Evolutionary conservation across 1,140 invertebrate species (phyloP).

Genomic region (Megathymus violae): DNA sequence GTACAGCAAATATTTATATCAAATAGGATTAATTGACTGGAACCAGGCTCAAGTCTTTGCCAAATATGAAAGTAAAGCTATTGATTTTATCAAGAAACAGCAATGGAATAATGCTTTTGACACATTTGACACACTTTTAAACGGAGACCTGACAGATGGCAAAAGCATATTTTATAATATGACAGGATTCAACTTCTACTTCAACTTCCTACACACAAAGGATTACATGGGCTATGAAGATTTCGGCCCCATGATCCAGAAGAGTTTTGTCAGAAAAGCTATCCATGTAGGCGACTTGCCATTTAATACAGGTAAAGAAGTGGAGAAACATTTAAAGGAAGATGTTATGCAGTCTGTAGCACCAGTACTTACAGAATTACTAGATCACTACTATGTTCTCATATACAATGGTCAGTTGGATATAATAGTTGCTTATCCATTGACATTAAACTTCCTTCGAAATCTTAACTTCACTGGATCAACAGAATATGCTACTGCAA

Average conservation of each 20-base stretch:
- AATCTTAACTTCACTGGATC: slow-evolving; percentile 88
- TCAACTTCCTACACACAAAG: slow-evolving; percentile 89
- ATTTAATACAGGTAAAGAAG: slow-evolving; percentile 74
- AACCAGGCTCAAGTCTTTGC: slow-evolving; percentile 86
- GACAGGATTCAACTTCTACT: slow-evolving; percentile 91
- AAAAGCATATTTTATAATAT: slow-evolving; percentile 90
- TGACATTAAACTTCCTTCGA: slow-evolving; percentile 89
- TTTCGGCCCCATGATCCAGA: slow-evolving; percentile 85
- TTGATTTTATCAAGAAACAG: slow-evolving; percentile 85
- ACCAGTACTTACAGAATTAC: slow-evolving; percentile 89
- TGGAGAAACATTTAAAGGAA: slow-evolving; percentile 87
- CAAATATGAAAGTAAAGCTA: slow-evolving; percentile 84
- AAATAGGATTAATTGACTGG: slow-evolving; percentile 90
- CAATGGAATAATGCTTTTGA: slow-evolving; percentile 87
- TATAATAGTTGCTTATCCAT: slow-evolving; percentile 92
- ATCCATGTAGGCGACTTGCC: slow-evolving; percentile 92
- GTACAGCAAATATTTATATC: slow-evolving; percentile 93
- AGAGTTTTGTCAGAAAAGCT: slow-evolving; percentile 85
- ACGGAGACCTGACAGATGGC: slow-evolving; percentile 86
- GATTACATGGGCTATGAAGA: slow-evolving; percentile 77
- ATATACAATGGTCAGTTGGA: slow-evolving; percentile 94
- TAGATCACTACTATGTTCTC: slow-evolving; percentile 87
- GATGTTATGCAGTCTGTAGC: slow-evolving; percentile 94
- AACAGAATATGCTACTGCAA: slow-evolving; percentile 86
- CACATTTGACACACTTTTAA: slow-evolving; percentile 89